Conservation (phyloP, 2,113 vertebrate genomes). For the Ictalurus furcatus region DNA sequence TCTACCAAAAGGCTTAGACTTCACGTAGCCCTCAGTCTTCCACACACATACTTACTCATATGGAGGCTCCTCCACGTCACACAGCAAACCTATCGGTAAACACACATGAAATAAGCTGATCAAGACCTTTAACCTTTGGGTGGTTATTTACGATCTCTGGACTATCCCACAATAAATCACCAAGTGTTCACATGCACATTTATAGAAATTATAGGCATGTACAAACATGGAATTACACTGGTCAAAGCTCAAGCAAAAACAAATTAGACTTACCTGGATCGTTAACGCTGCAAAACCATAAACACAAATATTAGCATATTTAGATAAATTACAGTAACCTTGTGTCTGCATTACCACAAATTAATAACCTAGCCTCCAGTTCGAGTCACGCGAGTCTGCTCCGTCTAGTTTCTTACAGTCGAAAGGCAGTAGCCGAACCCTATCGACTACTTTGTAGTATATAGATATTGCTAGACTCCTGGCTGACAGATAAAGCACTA, state of each 20-base stretch:
- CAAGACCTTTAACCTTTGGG: background rate
- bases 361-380: background rate
- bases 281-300: background rate
- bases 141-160: background rate
- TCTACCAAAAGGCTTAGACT: background rate
- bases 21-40: constrained; percentile 9
- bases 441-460: no score
- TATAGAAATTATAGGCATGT: background rate
- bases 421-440: no score
- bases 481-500: background rate
- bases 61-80: constrained; percentile 61
- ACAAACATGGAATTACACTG: background rate
- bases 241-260: background rate
- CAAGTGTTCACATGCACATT: background rate
- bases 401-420: background rate
- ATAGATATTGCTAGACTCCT: background rate
- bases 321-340: background rate
- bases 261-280: constrained; percentile 37
- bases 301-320: constrained; percentile 11
- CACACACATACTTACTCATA: constrained; percentile 65
- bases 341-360: background rate
- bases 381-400: background rate
- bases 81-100: constrained; percentile 58
- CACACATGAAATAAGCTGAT: background rate
- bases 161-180: background rate